Evolutionary conservation across 2,888 invertebrate genomes (phyloP).

Genomic region (Neoitamus cyanurus): DNA sequence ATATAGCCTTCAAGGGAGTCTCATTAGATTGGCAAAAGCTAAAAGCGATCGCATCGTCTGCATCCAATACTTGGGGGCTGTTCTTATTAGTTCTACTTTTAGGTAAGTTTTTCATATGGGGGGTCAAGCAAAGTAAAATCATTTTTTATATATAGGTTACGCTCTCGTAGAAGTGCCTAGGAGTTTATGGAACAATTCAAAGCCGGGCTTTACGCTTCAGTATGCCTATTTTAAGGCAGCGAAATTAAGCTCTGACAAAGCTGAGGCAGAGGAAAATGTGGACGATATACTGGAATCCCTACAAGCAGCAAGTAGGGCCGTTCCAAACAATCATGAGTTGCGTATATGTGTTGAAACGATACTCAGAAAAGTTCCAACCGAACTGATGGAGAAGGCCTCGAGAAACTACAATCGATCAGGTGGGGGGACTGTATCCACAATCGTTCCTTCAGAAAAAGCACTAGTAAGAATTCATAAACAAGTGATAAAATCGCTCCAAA

Average conservation of each 20-base stretch:
- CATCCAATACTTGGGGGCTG: constrained; percentile 99
- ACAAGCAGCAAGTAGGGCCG: constrained; percentile 81
- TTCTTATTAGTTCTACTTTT: constrained; percentile 92
- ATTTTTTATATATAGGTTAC: constrained; percentile 72
- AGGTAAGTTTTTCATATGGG: constrained; percentile 61
- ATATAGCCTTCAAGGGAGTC: constrained; percentile 90
- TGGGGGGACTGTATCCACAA: constrained; percentile 70
- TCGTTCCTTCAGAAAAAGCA: constrained; percentile 83
- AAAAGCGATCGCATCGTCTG: constrained; percentile 96
- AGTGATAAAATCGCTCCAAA: constrained; percentile 91
- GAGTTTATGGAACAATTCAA: constrained; percentile 90
- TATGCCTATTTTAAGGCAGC: constrained; percentile 94
- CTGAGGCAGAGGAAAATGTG: constrained; percentile 96
- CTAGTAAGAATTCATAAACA: constrained; percentile 91
- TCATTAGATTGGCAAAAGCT: constrained; percentile 90
- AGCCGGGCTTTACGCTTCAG: constrained; percentile 84
- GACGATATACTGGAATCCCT: constrained; percentile 95
- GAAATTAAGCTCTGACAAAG: constrained; percentile 93
- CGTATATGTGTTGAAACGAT: constrained; percentile 88
- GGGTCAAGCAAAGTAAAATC: neutral
- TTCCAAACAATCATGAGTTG: constrained; percentile 80
- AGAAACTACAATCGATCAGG: constrained; percentile 66
- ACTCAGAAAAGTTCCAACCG: constrained; percentile 85
- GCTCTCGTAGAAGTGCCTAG: constrained; percentile 96
- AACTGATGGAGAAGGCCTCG: constrained; percentile 79